phyloP scores from a whole-genome alignment of 1,140 invertebrate species.

The Bombus breviceps region DNA sequence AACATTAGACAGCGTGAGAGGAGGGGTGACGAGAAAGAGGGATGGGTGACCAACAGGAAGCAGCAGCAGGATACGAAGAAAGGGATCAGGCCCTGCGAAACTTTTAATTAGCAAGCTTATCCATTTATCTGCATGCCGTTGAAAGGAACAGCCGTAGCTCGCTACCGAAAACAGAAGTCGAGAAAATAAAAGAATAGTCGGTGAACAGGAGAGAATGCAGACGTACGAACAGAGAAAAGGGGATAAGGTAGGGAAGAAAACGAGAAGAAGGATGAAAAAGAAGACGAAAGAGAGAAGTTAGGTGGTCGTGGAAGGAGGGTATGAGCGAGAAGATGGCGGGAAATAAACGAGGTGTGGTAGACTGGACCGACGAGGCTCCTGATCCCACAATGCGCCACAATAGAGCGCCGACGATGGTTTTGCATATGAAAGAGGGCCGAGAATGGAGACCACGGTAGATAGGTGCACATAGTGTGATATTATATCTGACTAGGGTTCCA shows the following conservation, averaged over 20 bases:
- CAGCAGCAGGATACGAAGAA: slow-evolving; percentile 7
- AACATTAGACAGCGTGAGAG: background rate
- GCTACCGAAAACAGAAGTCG: slow-evolving; percentile 31
- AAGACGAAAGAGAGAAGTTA: background rate
- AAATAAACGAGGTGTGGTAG: slow-evolving; percentile 78
- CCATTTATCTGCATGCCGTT: slow-evolving; percentile 72
- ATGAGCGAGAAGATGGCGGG: slow-evolving; percentile 54
- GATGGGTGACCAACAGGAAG: slow-evolving; percentile 15
- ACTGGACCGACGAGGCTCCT: slow-evolving; percentile 74
- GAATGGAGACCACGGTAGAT: slow-evolving; percentile 67
- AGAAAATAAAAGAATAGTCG: slow-evolving; percentile 46
- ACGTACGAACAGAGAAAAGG: slow-evolving; percentile 12
- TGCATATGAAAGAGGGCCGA: slow-evolving; percentile 79
- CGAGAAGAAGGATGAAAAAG: slow-evolving; percentile 16
- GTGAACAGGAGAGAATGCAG: background rate
- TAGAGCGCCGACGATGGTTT: slow-evolving; percentile 76
- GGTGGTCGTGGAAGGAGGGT: background rate
- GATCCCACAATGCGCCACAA: slow-evolving; percentile 77
- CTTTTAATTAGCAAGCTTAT: slow-evolving; percentile 80
- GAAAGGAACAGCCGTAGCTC: slow-evolving; percentile 62
- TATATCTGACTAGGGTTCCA: slow-evolving; percentile 68
- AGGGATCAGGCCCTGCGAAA: slow-evolving; percentile 52
- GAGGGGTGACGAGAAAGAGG: background rate
- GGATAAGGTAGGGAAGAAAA: background rate
- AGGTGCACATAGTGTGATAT: slow-evolving; percentile 66